Evolutionary conservation across 1,140 invertebrate species (phyloP).

Genomic region (Capitella teleta): DNA sequence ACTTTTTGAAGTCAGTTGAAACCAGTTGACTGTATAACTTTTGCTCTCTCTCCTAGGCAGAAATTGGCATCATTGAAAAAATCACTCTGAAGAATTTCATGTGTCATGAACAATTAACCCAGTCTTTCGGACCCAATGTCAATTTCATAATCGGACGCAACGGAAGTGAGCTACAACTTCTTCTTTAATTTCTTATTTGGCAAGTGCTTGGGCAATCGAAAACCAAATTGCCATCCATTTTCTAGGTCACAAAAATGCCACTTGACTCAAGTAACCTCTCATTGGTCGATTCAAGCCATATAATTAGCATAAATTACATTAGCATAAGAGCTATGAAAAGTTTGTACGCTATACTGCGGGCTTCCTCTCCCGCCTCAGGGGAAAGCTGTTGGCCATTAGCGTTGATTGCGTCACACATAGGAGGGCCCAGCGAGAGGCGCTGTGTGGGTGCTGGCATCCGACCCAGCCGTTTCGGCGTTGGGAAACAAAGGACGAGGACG

Average conservation of each 20-base stretch:
- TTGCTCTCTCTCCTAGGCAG: too few species aligned
- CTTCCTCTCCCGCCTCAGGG: too few species aligned
- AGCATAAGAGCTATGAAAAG: neutral
- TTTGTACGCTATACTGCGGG: neutral
- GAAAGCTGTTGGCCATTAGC: too few species aligned
- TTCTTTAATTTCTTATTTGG: neutral
- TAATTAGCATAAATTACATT: neutral
- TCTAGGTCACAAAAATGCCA: neutral
- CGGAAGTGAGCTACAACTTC: constrained; percentile 55
- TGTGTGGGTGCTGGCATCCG: too few species aligned
- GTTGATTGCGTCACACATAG: too few species aligned
- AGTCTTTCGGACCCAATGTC: constrained; percentile 63
- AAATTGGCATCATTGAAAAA: constrained; percentile 58
- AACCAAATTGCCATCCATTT: neutral
- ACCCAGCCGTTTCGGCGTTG: too few species aligned
- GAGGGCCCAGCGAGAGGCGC: too few species aligned
- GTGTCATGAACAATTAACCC: constrained; percentile 71
- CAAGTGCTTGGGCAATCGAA: neutral
- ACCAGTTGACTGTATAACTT: too few species aligned
- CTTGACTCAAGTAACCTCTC: neutral
- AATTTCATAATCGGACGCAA: constrained; percentile 87
- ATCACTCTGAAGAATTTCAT: constrained; percentile 79
- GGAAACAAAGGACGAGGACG: too few species aligned
- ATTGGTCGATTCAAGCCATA: neutral
- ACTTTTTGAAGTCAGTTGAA: too few species aligned